Percentiles rank a stretch among this genome's conserved stretches.
phyloP scores from a whole-genome alignment of 2,888 invertebrate genomes.

The Chesias legatella region DNA sequence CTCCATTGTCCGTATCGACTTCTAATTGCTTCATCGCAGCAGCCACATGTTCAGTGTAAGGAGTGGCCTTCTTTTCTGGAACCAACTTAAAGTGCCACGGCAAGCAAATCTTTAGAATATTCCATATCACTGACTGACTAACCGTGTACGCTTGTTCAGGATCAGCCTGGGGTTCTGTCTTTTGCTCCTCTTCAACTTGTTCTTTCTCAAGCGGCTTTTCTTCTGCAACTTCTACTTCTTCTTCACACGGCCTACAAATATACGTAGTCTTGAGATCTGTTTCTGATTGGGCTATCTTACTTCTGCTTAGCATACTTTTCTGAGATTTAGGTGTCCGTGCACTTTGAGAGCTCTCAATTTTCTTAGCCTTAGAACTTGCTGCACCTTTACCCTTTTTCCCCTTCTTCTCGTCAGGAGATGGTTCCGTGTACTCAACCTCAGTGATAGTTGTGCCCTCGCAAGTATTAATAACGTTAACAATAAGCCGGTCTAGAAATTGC shows the following conservation, averaged over 20 bases:
- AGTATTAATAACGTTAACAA: conserved; percentile 49
- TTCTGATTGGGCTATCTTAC: conserved; percentile 46
- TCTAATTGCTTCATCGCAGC: conserved; percentile 49
- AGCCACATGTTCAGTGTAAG: conserved; percentile 48
- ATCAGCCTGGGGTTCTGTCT: conserved; percentile 43
- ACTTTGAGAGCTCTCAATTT: conserved; percentile 46
- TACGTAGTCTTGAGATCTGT: conserved; percentile 51
- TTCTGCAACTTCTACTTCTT: conserved; percentile 38
- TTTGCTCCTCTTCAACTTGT: conserved; percentile 47
- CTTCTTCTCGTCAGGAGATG: conserved; percentile 46
- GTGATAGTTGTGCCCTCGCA: conserved; percentile 60
- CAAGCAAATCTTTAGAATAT: conserved; percentile 58
- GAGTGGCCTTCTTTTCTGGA: conserved; percentile 50
- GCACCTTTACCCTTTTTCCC: conserved; percentile 46
- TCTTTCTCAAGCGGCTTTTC: conserved; percentile 45
- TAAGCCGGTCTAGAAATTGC: conserved; percentile 50
- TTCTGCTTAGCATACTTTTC: conserved; percentile 35
- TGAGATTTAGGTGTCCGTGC: conserved; percentile 45
- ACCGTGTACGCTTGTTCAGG: conserved; percentile 56
- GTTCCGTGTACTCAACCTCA: conserved; percentile 53
- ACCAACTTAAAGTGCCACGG: conserved; percentile 63
- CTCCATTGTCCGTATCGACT: conserved; percentile 58
- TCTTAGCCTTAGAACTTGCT: conserved; percentile 35
- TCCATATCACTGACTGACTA: conserved; percentile 62
- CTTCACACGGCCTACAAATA: conserved; percentile 62